phyloP scores from a whole-genome alignment of 2,797 vertebrate species.

The Sebastes reedi region DNA sequence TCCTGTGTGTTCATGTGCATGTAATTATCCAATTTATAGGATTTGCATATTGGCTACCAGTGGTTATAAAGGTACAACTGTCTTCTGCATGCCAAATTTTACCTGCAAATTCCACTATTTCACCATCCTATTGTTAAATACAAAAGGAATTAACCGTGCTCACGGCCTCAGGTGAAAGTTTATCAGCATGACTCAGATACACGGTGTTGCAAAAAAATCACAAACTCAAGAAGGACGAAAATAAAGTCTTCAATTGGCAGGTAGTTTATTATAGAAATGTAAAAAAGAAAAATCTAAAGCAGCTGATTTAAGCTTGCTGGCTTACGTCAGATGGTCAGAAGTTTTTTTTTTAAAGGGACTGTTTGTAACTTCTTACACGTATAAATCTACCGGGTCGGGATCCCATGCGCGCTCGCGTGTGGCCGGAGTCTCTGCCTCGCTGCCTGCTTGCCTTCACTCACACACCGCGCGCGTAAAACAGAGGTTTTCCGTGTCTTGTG shows the following conservation, averaged over 20 bases:
- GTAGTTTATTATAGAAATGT: not conserved
- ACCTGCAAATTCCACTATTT: not conserved
- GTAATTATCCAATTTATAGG: not conserved
- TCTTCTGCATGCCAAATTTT: not conserved
- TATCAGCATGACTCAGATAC: not conserved
- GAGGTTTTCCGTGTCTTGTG: no score
- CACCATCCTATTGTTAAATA: not conserved
- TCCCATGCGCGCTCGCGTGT: no score
- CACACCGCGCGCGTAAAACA: no score
- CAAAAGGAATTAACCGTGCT: not conserved
- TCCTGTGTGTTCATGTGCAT: not conserved
- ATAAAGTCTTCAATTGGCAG: not conserved
- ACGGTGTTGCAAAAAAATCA: not conserved
- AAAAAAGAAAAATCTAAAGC: accelerated
- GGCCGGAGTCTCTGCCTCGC: no score
- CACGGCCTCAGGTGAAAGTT: not conserved
- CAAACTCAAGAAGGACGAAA: not conserved
- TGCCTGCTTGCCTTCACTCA: no score
- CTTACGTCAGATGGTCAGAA: not conserved
- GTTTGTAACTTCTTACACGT: no score
- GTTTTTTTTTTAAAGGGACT: not conserved
- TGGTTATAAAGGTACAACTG: not conserved
- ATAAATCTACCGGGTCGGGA: no score
- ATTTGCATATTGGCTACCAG: not conserved
- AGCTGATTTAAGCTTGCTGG: not conserved